A percentile compares a stretch with the other conserved stretches of the same genome.
Conservation (phyloP, 2,797 vertebrate species). For the Brachyrhaphis roseni region DNA sequence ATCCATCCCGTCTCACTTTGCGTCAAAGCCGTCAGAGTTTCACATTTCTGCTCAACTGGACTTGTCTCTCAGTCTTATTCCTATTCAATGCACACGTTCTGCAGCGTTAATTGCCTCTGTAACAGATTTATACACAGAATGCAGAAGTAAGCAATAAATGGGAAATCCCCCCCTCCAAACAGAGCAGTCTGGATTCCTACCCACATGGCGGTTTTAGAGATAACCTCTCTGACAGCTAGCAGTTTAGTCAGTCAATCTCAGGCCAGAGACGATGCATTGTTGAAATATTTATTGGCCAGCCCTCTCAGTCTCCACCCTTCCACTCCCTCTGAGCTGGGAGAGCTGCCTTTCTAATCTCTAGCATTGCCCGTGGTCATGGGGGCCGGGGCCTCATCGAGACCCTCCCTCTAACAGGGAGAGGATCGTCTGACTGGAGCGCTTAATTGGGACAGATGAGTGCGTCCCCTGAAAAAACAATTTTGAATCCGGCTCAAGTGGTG, state of each 20-base stretch:
- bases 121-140: constrained; percentile 43
- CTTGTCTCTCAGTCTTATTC: constrained; percentile 40
- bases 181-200: constrained; percentile 44
- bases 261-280: constrained; percentile 63
- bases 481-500: constrained; percentile 48
- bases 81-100: constrained; percentile 42
- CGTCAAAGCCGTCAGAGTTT: constrained; percentile 13
- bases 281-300: constrained; percentile 71
- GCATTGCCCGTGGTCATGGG: constrained; percentile 61
- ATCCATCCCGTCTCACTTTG: constrained; percentile 10
- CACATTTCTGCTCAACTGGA: constrained; percentile 24
- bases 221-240: constrained; percentile 50
- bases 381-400: constrained; percentile 49
- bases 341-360: constrained; percentile 65
- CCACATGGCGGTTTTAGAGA: constrained; percentile 51
- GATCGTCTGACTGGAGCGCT: constrained; percentile 49
- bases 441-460: constrained; percentile 52
- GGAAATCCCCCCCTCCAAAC: constrained; percentile 38
- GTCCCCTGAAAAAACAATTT: constrained; percentile 51
- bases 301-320: background rate
- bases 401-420: constrained; percentile 48
- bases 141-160: constrained; percentile 43
- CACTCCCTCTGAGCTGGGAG: constrained; percentile 57
- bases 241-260: constrained; percentile 67
- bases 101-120: constrained; percentile 47